phyloP scores from a whole-genome alignment of 2,797 vertebrate species.

The Leucoraja ocellata region DNA sequence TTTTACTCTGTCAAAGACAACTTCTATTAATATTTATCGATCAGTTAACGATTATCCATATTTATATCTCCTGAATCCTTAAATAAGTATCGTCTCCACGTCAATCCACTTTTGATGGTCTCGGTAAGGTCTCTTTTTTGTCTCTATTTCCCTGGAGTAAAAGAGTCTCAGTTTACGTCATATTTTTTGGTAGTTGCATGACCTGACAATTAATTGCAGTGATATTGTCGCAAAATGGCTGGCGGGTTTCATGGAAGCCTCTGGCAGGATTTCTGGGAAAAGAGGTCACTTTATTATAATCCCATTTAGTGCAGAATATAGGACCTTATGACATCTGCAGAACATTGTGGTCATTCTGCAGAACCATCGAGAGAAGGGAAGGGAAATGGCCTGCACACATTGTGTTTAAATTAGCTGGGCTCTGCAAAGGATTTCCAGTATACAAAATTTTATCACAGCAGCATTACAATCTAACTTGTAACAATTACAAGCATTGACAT shows the following conservation, averaged over 20 bases:
- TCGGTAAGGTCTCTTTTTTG: neutral
- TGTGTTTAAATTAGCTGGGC: neutral
- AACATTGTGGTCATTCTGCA: neutral
- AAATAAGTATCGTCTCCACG: neutral
- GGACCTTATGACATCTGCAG: neutral
- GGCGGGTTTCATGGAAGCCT: neutral
- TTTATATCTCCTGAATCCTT: neutral
- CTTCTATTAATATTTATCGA: neutral
- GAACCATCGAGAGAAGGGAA: neutral
- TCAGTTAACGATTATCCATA: neutral
- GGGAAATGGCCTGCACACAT: neutral
- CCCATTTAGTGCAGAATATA: no score
- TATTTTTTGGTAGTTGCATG: neutral
- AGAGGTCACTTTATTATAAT: conserved; percentile 13
- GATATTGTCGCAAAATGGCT: neutral
- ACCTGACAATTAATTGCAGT: neutral
- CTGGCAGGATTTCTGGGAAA: neutral
- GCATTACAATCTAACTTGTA: neutral
- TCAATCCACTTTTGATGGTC: neutral
- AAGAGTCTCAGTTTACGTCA: neutral
- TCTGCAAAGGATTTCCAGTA: neutral
- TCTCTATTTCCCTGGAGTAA: no score
- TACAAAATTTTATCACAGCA: neutral
- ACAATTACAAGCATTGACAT: neutral
- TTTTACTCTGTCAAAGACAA: neutral